Base-by-base conservation (phyloP, 2,888 invertebrate genomes). In the Dryobota labecula region DNA sequence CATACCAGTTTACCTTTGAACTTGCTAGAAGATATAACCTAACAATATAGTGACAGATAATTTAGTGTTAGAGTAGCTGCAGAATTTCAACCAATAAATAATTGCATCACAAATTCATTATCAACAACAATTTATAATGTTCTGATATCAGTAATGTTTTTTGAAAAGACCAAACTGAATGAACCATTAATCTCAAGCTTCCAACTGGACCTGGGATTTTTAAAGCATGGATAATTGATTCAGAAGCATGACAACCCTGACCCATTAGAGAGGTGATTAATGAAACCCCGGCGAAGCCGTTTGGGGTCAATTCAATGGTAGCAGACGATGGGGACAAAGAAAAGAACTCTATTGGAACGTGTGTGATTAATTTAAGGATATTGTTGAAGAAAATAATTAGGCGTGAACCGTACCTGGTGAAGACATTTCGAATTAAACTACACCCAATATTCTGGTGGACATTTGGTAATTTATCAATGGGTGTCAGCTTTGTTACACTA, bases 191-290 rank as follows among this genome's bases (percentile, higher is more conserved):
- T 75, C 41, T 71, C 8, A 63, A 68, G 38, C 27, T 47, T 62
- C 49, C 41, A 53, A 24, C 62, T 73, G 49, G 60, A 65, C 58
- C 64, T 62, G 43, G 54, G 20, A 58, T 73, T 64, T 76, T 58
- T 53, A 73, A 73, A 69, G 51, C 69, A 74, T 62, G 62, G 63
- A 69, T 79, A 82, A 79, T 76, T 73, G 73, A 73, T 78, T 80
- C 33, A 72, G 49, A 69, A 63, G 38, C 66, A 56, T 66, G 73
- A 57, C 73, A 77, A n/a, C 65, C 70, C 69, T 76, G 57, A 65
- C 54, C 58, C 47, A 76, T 70, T 81, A 76, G 20, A 7, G 4
- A 27, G 30, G 75, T 85, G 85, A 85, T 85, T 85, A 84, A 85
- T 85, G 82, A 70, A 78, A 49, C 58, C 53, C 54, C 63, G 61